These are phyloP conservation scores for Nyctereutes procyonoides DNA, from an alignment of 2,113 vertebrate species.

Conservation along the genomic window DNA sequence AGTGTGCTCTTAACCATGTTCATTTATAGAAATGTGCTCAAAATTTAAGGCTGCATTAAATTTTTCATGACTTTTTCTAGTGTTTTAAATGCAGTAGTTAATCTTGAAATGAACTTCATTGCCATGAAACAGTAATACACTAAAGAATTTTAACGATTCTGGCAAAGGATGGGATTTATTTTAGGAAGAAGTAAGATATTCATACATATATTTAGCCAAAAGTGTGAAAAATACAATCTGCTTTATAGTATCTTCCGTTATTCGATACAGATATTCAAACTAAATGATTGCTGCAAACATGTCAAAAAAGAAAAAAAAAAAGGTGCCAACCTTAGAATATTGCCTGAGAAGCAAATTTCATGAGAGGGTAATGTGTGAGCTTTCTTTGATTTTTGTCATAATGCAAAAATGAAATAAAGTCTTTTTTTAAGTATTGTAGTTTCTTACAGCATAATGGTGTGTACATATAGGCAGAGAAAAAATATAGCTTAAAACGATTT, in stretches of 20 bases:
- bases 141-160: constrained; percentile 63
- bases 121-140: not conserved
- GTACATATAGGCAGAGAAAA: not conserved
- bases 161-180: not conserved
- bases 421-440: not conserved
- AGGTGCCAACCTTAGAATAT: constrained; percentile 56
- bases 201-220: constrained; percentile 72
- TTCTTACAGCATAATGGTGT: not conserved
- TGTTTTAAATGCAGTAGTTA: constrained; percentile 73
- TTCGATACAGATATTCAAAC: constrained; percentile 62
- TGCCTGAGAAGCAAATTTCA: constrained; percentile 57
- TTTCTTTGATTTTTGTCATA: constrained; percentile 48
- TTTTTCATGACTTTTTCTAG: constrained; percentile 67
- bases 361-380: constrained; percentile 35
- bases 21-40: constrained; percentile 57
- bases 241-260: constrained; percentile 73
- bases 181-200: constrained; percentile 69
- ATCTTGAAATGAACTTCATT: constrained; percentile 69
- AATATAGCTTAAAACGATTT: constrained; percentile 20
- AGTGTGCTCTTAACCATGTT: not conserved
- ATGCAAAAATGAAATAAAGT: constrained; percentile 46
- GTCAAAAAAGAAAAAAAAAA: constrained; percentile 18
- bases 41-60: constrained; percentile 75
- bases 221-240: constrained; percentile 67
- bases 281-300: constrained; percentile 16